Evolutionary conservation across 2,888 invertebrate species (phyloP).

Genomic region (Barypeithes pellucidus): DNA sequence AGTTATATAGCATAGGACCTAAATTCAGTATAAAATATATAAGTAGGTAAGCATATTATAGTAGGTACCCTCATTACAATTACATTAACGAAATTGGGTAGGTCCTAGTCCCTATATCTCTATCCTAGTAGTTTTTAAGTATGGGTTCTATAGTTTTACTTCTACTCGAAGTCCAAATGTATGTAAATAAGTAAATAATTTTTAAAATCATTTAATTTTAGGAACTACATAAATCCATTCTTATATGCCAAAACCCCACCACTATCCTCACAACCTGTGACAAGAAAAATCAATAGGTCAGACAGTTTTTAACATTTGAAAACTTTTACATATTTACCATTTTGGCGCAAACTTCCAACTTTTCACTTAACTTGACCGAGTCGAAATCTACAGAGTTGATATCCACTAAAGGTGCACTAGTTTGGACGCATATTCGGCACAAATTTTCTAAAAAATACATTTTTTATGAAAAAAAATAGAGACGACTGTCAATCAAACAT

Average conservation of each 20-base stretch:
- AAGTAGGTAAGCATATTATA: no score
- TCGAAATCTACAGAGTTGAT: constrained; percentile 66
- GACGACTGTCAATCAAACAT: constrained; percentile 65
- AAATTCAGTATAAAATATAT: no score
- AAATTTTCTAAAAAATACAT: constrained; percentile 70
- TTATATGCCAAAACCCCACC: constrained; percentile 29
- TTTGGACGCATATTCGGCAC: constrained; percentile 68
- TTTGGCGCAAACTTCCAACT: constrained; percentile 67
- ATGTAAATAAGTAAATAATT: background rate
- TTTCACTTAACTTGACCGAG: constrained; percentile 67
- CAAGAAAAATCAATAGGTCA: constrained; percentile 68
- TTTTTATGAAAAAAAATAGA: constrained; percentile 59
- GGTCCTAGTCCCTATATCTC: no score
- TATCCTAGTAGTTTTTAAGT: background rate
- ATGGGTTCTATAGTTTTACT: no score
- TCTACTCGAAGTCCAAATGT: background rate
- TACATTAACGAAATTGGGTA: no score
- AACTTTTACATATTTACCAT: constrained; percentile 63
- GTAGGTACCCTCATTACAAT: no score
- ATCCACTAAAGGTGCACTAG: constrained; percentile 65
- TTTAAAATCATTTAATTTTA: background rate
- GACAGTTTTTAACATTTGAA: constrained; percentile 52
- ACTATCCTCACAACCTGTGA: constrained; percentile 41
- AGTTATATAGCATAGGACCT: no score
- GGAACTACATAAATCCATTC: background rate